Conservation (phyloP, 2,888 invertebrate species). For the Arrhopalites spinosus region DNA sequence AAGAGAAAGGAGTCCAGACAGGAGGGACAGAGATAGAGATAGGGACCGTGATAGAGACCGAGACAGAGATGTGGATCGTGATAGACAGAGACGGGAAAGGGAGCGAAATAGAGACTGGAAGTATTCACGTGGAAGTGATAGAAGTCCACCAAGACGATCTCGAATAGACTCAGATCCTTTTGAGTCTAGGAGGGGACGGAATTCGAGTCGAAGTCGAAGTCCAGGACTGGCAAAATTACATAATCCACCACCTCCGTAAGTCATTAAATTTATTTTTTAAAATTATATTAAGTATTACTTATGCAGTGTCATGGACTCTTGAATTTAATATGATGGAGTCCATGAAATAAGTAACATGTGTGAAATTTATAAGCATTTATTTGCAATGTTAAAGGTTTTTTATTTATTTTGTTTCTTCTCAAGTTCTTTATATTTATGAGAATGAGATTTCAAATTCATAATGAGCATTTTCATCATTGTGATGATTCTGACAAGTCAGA, state of each 20-base stretch:
- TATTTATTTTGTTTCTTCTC: too few relatives aligned
- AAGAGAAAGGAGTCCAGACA: conserved; percentile 53
- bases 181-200: conserved; percentile 33
- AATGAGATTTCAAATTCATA: too few relatives aligned
- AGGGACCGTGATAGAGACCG: conserved; percentile 55
- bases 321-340: too few relatives aligned
- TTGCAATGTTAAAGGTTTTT: too few relatives aligned
- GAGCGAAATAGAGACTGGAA: conserved; percentile 54
- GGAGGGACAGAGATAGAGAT: conserved; percentile 57
- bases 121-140: not conserved
- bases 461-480: too few relatives aligned
- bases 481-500: too few relatives aligned
- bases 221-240: conserved; percentile 25
- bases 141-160: conserved; percentile 15
- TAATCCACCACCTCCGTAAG: conserved; percentile 27
- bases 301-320: too few relatives aligned
- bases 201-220: conserved; percentile 53
- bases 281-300: not conserved
- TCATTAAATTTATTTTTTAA: not conserved
- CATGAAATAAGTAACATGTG: too few relatives aligned
- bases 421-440: too few relatives aligned
- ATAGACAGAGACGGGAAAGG: conserved; percentile 54
- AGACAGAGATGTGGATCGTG: conserved; percentile 56
- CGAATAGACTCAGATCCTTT: not conserved
- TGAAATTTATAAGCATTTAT: too few relatives aligned